These are phyloP conservation scores for Accipiter badius DNA, from an alignment of 2,797 vertebrate genomes.

Conservation along the genomic window DNA sequence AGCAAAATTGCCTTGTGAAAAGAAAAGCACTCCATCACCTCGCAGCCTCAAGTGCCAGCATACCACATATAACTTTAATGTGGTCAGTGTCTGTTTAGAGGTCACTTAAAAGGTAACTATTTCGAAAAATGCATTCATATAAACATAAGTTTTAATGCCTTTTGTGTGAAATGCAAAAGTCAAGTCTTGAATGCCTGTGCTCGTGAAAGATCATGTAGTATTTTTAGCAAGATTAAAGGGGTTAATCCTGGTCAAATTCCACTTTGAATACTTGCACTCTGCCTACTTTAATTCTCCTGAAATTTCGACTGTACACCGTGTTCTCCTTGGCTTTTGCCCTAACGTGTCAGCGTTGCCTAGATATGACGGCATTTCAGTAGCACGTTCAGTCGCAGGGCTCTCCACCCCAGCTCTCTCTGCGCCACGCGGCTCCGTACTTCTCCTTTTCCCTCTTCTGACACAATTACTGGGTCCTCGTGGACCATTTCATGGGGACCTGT, in stretches of 20 bases:
- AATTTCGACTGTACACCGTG: not conserved
- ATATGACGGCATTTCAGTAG: not conserved
- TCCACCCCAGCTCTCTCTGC: not conserved
- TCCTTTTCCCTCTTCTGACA: not conserved
- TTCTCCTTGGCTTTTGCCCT: conserved; percentile 21
- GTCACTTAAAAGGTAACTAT: conserved; percentile 48
- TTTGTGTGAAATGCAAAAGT: not conserved
- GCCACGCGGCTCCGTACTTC: accelerated
- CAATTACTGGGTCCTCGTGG: not conserved
- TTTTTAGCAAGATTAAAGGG: conserved; percentile 35
- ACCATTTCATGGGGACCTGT: not conserved
- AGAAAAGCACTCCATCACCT: conserved; percentile 70
- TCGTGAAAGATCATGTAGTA: not conserved
- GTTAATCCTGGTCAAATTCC: conserved; percentile 57
- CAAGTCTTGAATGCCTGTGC: not conserved
- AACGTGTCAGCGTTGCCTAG: not conserved
- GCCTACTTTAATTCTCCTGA: not conserved
- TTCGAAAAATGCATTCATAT: not conserved
- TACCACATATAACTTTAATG: conserved; percentile 55
- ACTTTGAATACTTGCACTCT: conserved; percentile 6
- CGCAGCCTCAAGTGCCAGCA: conserved; percentile 54
- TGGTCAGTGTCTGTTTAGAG: not conserved
- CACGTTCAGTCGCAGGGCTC: accelerated
- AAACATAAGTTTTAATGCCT: not conserved
- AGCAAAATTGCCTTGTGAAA: conserved; percentile 59